These are phyloP conservation scores for fruit fly (Drosophila melanogaster) DNA, from an alignment of 1,140 invertebrate species.

Conservation along the genomic window DNA sequence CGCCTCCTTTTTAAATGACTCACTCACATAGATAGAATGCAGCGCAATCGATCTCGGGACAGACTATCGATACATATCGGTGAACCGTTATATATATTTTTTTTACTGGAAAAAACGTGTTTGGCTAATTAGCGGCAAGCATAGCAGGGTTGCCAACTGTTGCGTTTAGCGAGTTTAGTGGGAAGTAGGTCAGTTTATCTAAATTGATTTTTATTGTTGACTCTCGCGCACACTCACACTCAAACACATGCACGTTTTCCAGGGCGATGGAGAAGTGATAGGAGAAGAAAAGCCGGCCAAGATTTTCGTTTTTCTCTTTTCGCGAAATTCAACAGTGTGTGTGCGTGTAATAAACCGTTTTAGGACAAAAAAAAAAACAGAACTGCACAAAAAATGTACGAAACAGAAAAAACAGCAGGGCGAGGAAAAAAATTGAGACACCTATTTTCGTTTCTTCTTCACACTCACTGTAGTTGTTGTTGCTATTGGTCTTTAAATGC, in stretches of 20 bases:
- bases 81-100: constrained; percentile 22
- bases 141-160: constrained; percentile 51
- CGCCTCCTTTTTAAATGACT: constrained; percentile 8
- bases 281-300: constrained; percentile 21
- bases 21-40: constrained; percentile 13
- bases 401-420: constrained; percentile 19
- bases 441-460: constrained; percentile 25
- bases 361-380: constrained; percentile 1
- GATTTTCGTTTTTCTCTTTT: constrained; percentile 2
- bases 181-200: constrained; percentile 68
- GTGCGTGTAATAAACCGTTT: constrained; percentile 6
- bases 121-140: constrained; percentile 62
- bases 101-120: constrained; percentile 51
- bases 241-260: constrained; percentile 5
- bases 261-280: neutral
- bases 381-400: constrained; percentile 40
- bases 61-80: constrained; percentile 44
- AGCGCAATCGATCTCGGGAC: constrained; percentile 32
- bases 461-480: constrained; percentile 24
- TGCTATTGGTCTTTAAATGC: constrained; percentile 21
- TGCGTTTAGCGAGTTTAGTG: constrained; percentile 19
- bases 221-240: constrained; percentile 1
- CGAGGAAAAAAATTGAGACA: constrained; percentile 30
- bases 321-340: constrained; percentile 2
- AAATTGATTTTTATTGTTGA: constrained; percentile 42